Conservation (phyloP, 2,797 vertebrate genomes). For the Brachyalestes nurse region DNA sequence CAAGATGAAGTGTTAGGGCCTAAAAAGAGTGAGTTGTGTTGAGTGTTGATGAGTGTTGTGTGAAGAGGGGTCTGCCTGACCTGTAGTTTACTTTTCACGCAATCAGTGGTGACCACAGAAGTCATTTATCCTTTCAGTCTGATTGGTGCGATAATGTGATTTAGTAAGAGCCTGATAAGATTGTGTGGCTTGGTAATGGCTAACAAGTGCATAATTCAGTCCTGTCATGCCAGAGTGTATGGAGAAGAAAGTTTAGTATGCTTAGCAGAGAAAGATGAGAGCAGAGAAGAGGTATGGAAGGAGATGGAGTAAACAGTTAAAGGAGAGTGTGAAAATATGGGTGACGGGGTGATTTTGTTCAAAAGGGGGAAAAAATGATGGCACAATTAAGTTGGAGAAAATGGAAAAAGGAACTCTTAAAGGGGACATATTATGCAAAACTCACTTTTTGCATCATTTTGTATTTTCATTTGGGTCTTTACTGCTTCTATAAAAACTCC, state of each 20-base stretch:
- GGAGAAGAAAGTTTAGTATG: neutral
- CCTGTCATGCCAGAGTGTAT: neutral
- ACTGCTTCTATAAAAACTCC: too few species aligned
- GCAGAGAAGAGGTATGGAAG: neutral
- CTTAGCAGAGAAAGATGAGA: neutral
- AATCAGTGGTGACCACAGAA: neutral
- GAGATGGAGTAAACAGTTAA: neutral
- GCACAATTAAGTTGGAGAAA: neutral
- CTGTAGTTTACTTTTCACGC: slow-evolving; percentile 28
- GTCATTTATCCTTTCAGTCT: slow-evolving; percentile 17
- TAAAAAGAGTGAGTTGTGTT: neutral
- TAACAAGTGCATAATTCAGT: neutral
- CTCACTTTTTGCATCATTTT: too few species aligned
- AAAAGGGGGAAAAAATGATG: neutral
- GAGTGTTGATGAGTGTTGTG: too few species aligned
- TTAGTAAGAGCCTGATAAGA: slow-evolving; percentile 29
- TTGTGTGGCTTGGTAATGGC: slow-evolving; percentile 20
- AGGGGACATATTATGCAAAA: too few species aligned
- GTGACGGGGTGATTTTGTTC: neutral
- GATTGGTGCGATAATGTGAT: slow-evolving; percentile 30
- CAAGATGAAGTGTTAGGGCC: neutral
- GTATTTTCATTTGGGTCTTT: too few species aligned
- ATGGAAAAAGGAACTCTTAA: neutral
- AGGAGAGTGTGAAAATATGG: neutral
- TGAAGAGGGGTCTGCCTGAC: slow-evolving; percentile 26